Evolutionary conservation across 2,888 invertebrate genomes (phyloP).

Genomic region (Orthosia incerta): DNA sequence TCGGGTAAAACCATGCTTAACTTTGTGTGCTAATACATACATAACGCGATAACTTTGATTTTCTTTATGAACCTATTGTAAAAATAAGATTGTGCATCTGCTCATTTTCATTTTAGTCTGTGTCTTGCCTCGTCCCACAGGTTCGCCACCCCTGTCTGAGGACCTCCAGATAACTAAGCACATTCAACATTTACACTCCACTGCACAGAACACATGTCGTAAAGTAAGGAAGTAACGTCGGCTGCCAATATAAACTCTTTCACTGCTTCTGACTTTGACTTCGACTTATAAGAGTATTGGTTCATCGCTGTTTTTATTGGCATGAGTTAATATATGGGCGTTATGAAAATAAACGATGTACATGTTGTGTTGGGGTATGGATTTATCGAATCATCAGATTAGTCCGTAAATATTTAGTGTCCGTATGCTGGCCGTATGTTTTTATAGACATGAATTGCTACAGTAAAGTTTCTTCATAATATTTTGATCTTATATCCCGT

Average conservation of each 20-base stretch:
- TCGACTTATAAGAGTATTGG: constrained; percentile 1
- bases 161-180: constrained; percentile 39
- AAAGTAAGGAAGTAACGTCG: constrained; percentile 48
- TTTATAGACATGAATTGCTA: background rate
- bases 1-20: too few relatives aligned
- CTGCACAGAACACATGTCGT: constrained; percentile 56
- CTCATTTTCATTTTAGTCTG: too few relatives aligned
- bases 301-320: constrained; percentile 39
- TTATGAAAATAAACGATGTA: background rate
- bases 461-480: background rate
- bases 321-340: constrained; percentile 8
- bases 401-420: constrained; percentile 3
- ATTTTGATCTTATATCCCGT: background rate
- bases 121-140: background rate
- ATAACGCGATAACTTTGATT: too few relatives aligned
- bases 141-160: constrained; percentile 15
- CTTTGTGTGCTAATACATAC: too few relatives aligned
- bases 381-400: constrained; percentile 1
- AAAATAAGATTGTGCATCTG: too few relatives aligned
- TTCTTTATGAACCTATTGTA: too few relatives aligned
- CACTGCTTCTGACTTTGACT: constrained; percentile 30
- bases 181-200: constrained; percentile 55
- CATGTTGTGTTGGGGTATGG: background rate
- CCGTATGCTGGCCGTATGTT: background rate
- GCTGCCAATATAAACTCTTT: constrained; percentile 39